A percentile compares a stretch with the other conserved stretches of the same genome.
These are phyloP conservation scores for Smutsia gigantea DNA, from an alignment of 2,797 vertebrate species.

Conservation along the genomic window DNA sequence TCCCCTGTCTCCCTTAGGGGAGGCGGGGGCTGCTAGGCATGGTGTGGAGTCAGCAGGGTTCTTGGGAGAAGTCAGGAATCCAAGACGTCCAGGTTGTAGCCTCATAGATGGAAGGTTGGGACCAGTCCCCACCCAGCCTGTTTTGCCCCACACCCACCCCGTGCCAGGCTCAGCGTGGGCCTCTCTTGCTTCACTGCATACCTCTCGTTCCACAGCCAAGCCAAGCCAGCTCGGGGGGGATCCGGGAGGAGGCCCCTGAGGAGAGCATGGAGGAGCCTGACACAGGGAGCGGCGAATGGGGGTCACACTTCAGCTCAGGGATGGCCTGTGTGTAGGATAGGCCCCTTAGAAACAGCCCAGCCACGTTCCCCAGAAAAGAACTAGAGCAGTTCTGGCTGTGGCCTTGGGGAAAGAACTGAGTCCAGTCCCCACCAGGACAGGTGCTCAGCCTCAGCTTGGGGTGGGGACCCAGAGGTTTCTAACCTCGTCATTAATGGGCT, in stretches of 20 bases:
- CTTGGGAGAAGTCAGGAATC: neutral
- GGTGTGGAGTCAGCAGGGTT: neutral
- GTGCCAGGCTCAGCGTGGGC: slow-evolving; percentile 73
- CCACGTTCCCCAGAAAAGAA: neutral
- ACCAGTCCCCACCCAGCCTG: neutral
- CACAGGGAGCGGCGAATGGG: accelerated
- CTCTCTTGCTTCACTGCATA: slow-evolving; percentile 64
- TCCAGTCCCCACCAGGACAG: neutral
- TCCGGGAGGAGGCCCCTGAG: neutral
- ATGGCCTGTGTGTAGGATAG: no score
- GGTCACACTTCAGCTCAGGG: neutral
- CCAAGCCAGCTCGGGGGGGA: neutral
- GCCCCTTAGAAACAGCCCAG: neutral
- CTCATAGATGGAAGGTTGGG: neutral
- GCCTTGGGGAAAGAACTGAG: neutral
- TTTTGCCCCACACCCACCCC: neutral
- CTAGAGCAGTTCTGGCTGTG: neutral
- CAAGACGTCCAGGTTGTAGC: neutral
- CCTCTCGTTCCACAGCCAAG: slow-evolving; percentile 68
- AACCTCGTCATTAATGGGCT: slow-evolving; percentile 29
- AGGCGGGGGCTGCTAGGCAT: neutral
- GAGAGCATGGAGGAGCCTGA: neutral
- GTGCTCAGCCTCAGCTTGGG: neutral
- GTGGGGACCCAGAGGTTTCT: neutral
- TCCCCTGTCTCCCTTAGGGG: neutral